Evolutionary conservation across 2,888 invertebrate species (phyloP), one percentile per base, ranked within the genome.

Genomic region (Yponomeuta sedellus): DNA sequence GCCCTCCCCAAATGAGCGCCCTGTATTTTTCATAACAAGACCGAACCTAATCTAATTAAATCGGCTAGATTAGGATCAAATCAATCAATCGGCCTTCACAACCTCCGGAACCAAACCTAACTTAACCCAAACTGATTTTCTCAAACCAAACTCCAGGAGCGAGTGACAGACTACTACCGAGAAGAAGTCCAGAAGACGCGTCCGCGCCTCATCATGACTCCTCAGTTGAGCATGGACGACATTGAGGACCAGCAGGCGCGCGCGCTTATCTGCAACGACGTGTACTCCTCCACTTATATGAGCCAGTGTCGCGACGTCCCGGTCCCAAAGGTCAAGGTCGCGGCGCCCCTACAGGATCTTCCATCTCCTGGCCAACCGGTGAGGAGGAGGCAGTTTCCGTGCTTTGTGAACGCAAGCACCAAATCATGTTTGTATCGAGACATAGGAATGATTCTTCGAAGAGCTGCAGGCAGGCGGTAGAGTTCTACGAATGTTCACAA

Each of bases 141-240:
- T 16, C 44, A 52, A 4, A 3, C 16, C 5, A 16, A 3, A 16
- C 12, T 1, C 61, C 56, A 61, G 61, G 19, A 52, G 28, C 19
- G 28, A 40, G 62, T 52, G n/a, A 20, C 19, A 11, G 52, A 66
- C 19, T 22, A 40, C 44, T 8, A 66, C 44, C 4, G 44, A 22
- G 20, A 34, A 58, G 22, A 39, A 20, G 44, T 25, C 4, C 19
- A 28, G 25, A 56, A 44, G 22, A 57, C 59, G 22, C 61, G 25
- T 16, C 67, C 67, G 19, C 65, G 67, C 1, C 58, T 67, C 66
- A n/a, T 64, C 1, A 64, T 67, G 61, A 66, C 65, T 40, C 67
- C 67, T 0, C 63, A 62, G 22, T 19, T 67, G n/a, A 61, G 63
- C 59, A 40, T 67, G 20, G 67, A 67, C 64, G 67, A 67, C 61